Base-by-base conservation (phyloP, 1,140 invertebrate species). In the Anagrus nilaparvatae region DNA sequence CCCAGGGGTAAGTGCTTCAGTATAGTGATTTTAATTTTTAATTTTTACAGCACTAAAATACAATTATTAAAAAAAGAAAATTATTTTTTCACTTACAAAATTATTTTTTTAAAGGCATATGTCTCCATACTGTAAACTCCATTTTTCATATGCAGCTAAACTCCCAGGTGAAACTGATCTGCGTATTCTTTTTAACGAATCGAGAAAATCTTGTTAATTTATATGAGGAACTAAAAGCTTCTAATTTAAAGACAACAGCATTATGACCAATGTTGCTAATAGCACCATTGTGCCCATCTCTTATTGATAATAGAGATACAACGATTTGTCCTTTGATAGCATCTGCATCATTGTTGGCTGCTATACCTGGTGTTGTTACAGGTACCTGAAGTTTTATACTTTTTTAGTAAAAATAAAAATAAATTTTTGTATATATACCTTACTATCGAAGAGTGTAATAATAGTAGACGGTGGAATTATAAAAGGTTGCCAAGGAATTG, bases 121-220 rank as follows among this genome's bases (percentile, higher is more conserved):
- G 54, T 93, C 93, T 13, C 92, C 94, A 68, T 85, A 97, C 49
- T 89, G 84, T 48, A 82, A 74, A 53, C 93, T 95, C 92, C 92
- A 97, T 60, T 91, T 87, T 63, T 91, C 84, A 63, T 95, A 96
- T 3, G 78, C 77, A 19, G 78, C 77, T 21, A 97, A 73, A 68
- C 87, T 89, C 54, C 79, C 77, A 4, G 82, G 80, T 4, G 87
- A 89, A 3, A 97, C 91, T 41, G 89, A 94, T 43, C 87, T 80
- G 30, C 90, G 74, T 51, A 97, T 92, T 60, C 89, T 78, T 56
- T 88, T 87, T 36, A 97, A 64, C 3, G 91, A 87, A 52, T 91
- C 86, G 44, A 87, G 63, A 69, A 97, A 97, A 71, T 97, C 93
- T 54, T 82, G 74, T 55, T 86, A 79, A 17, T 76, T 86, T 46